A percentile compares a stretch with the other conserved stretches of the same genome.
phyloP scores from a whole-genome alignment of 2,113 vertebrate species.

The Struthio camelus region DNA sequence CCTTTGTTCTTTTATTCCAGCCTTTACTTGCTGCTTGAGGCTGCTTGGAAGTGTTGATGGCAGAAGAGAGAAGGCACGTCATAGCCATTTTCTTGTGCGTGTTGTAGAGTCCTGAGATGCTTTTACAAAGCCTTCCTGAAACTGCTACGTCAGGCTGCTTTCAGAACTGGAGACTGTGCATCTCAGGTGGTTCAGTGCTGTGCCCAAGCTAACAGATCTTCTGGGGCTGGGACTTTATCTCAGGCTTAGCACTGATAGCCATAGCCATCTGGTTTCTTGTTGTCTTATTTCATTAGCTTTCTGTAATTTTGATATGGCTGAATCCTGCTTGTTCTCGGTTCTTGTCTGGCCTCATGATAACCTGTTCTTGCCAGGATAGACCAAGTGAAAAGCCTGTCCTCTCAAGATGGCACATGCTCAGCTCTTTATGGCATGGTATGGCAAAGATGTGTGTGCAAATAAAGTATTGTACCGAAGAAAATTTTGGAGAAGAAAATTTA shows the following conservation, averaged over 20 bases:
- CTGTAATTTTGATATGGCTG: not conserved
- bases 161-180: too few relatives aligned
- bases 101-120: not conserved
- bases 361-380: not conserved
- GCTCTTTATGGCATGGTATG: not conserved
- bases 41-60: not conserved
- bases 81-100: not conserved
- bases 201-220: not conserved
- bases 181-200: not conserved
- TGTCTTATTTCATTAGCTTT: not conserved
- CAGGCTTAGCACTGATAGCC: not conserved
- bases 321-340: not conserved
- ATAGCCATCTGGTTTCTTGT: not conserved
- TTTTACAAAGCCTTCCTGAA: not conserved
- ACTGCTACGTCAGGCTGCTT: not conserved
- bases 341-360: not conserved
- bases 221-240: not conserved
- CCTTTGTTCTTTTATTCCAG: not conserved
- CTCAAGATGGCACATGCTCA: not conserved
- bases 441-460: not conserved
- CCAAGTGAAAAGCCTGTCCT: not conserved
- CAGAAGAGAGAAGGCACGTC: fast-evolving
- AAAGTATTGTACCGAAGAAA: not conserved
- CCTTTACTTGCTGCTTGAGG: not conserved
- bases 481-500: not conserved